Conservation (phyloP, 2,797 vertebrate species). For the Rhinoraja longicauda region DNA sequence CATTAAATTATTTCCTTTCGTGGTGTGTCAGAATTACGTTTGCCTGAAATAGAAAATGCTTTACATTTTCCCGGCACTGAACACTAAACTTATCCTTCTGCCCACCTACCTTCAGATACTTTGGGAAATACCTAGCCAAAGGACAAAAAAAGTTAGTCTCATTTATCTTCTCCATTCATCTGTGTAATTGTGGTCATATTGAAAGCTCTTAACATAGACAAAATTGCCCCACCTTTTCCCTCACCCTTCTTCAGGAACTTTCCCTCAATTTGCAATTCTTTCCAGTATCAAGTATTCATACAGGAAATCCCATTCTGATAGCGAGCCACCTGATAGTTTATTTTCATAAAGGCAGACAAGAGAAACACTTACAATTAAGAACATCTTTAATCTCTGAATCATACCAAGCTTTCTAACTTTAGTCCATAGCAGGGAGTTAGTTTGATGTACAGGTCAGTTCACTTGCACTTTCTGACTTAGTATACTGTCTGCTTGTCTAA, state of each 20-base stretch:
- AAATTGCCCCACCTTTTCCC: neutral
- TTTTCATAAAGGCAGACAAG: neutral
- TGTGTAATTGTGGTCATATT: neutral
- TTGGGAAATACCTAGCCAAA: neutral
- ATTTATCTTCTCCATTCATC: constrained; percentile 6
- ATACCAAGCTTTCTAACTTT: too few relatives aligned
- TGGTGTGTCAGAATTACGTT: neutral
- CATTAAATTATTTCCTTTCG: neutral
- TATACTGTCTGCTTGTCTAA: neutral
- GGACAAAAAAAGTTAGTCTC: neutral
- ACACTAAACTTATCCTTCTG: neutral
- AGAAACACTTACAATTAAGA: neutral
- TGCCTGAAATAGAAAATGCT: constrained; percentile 4
- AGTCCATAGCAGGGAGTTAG: neutral
- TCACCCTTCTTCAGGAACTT: neutral
- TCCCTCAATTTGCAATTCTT: neutral
- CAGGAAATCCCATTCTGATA: constrained; percentile 4
- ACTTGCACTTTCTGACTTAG: neutral
- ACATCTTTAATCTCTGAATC: neutral
- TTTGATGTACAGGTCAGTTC: neutral
- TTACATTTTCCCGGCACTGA: neutral
- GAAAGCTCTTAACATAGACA: neutral
- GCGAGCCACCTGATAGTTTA: neutral
- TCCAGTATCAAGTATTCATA: neutral
- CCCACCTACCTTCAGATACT: neutral